Percentiles rank a stretch among this genome's conserved stretches.
phyloP scores from a whole-genome alignment of 2,888 invertebrate genomes.

The Euplexia lucipara region DNA sequence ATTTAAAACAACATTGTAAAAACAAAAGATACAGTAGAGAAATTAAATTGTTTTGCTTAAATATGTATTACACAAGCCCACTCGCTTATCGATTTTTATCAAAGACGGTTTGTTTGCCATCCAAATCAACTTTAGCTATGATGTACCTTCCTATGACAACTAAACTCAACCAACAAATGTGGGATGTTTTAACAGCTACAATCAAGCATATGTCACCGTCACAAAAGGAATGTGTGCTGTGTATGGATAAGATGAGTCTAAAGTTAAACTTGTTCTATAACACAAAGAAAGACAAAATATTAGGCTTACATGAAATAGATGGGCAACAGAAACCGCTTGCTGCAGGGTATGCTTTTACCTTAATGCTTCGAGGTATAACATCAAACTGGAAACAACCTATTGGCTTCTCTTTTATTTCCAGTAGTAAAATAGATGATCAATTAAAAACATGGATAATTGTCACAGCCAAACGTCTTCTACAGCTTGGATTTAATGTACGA shows the following conservation, averaged over 20 bases:
- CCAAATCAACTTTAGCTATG: slow-evolving; percentile 19
- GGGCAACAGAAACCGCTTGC: slow-evolving; percentile 8
- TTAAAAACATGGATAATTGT: slow-evolving; percentile 14
- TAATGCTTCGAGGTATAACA: slow-evolving; percentile 26
- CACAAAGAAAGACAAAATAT: slow-evolving; percentile 17
- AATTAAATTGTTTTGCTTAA: slow-evolving; percentile 35
- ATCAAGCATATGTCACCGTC: slow-evolving; percentile 26
- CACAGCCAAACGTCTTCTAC: slow-evolving; percentile 15
- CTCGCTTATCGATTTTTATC: slow-evolving; percentile 39
- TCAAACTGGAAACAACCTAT: slow-evolving; percentile 32
- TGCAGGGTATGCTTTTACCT: slow-evolving; percentile 2
- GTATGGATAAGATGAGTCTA: slow-evolving; percentile 37
- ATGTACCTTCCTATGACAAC: slow-evolving; percentile 26
- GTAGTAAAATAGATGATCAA: slow-evolving; percentile 30
- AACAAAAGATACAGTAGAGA: slow-evolving; percentile 7
- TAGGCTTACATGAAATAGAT: slow-evolving; percentile 28
- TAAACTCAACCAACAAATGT: slow-evolving; percentile 21
- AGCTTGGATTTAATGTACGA: slow-evolving; percentile 36
- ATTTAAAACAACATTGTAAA: slow-evolving; percentile 25
- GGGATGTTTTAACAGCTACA: slow-evolving; percentile 19
- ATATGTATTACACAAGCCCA: slow-evolving; percentile 41
- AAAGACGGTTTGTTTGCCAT: slow-evolving; percentile 38
- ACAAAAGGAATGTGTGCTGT: slow-evolving; percentile 35
- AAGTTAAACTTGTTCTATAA: slow-evolving; percentile 14
- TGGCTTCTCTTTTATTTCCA: slow-evolving; percentile 24